These are phyloP conservation scores for Cydia splendana DNA, from an alignment of 1,140 invertebrate species.

Conservation along the genomic window DNA sequence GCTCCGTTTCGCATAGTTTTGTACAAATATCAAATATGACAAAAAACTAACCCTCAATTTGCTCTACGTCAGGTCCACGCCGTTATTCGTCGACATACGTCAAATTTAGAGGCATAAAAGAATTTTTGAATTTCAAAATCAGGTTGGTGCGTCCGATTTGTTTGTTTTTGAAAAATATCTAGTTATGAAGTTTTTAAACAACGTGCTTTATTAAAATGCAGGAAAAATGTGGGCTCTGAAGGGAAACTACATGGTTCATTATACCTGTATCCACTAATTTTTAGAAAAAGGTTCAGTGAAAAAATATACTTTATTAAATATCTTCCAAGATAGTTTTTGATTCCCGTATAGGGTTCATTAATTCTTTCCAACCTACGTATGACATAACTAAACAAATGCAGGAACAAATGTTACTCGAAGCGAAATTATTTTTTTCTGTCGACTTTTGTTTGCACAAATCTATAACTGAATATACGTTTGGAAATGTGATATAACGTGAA, in stretches of 20 bases:
- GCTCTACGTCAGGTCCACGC: neutral
- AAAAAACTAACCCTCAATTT: neutral
- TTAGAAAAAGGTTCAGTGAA: no score
- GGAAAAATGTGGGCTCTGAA: no score
- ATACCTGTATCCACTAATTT: no score
- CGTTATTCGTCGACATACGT: neutral
- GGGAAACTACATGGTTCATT: no score
- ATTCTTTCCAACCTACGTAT: no score
- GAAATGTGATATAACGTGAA: neutral
- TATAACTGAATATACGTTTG: neutral
- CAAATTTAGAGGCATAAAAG: neutral
- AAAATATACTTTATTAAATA: no score
- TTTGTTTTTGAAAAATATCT: neutral
- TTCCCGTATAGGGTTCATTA: no score
- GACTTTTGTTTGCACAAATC: neutral
- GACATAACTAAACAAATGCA: no score
- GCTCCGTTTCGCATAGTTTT: constrained; percentile 4
- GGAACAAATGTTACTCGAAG: neutral
- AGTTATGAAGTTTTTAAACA: neutral
- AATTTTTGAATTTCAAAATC: neutral
- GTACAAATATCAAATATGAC: constrained; percentile 1
- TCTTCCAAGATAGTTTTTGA: no score
- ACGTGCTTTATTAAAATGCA: no score
- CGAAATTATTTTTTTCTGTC: neutral
- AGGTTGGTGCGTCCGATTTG: neutral